Percentiles rank a stretch among this genome's conserved stretches.
These are phyloP conservation scores for Cotesia congregata DNA, from an alignment of 2,888 invertebrate genomes.

Conservation along the genomic window DNA sequence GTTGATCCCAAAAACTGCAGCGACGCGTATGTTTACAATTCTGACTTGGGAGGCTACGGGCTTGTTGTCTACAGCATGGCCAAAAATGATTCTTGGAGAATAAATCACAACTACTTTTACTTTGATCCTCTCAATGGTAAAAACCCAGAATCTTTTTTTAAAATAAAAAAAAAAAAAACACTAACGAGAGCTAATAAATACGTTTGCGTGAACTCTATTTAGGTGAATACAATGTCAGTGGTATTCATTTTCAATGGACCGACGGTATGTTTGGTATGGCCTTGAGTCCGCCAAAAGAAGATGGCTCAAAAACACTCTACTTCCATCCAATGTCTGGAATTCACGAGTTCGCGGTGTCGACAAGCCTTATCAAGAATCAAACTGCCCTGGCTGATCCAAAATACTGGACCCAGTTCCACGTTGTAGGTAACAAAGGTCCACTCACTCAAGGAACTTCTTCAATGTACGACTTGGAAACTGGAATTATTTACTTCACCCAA, in stretches of 20 bases:
- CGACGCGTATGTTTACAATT: conserved; percentile 82
- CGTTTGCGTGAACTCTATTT: neutral
- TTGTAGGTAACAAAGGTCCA: conserved; percentile 80
- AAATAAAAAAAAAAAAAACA: neutral
- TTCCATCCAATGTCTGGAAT: conserved; percentile 88
- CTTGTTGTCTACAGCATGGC: conserved; percentile 83
- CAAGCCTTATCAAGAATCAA: conserved; percentile 81
- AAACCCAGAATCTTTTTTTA: neutral
- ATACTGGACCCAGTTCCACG: conserved; percentile 79
- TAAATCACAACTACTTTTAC: conserved; percentile 86
- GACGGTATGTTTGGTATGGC: conserved; percentile 86
- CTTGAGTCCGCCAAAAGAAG: conserved; percentile 72
- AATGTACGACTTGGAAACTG: conserved; percentile 78
- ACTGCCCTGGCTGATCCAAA: conserved; percentile 77
- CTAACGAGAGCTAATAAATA: too few species aligned
- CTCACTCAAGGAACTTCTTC: conserved; percentile 83
- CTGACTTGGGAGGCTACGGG: conserved; percentile 83
- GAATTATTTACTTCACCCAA: conserved; percentile 82
- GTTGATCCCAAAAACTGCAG: conserved; percentile 79
- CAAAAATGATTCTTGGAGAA: conserved; percentile 83
- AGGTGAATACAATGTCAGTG: conserved; percentile 83
- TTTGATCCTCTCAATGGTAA: conserved; percentile 79
- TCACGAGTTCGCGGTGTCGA: conserved; percentile 84
- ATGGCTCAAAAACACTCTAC: conserved; percentile 79
- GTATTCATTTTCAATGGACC: conserved; percentile 88